Base-by-base conservation (phyloP, 1,140 invertebrate species). In the Leptestheria dahalacensis region DNA sequence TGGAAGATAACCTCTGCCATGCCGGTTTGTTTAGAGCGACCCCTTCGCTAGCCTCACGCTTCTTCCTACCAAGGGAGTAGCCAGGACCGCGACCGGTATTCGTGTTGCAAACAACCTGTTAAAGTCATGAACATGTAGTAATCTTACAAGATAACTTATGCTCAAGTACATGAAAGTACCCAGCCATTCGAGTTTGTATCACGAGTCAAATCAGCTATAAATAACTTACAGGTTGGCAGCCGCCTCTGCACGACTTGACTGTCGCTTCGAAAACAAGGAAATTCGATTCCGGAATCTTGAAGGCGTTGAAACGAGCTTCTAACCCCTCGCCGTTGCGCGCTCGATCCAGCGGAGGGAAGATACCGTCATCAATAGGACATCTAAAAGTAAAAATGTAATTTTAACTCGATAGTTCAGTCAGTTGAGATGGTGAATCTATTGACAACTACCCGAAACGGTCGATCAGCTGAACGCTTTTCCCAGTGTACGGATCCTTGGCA, bases 201-300 rank as follows among this genome's bases (percentile, higher is more conserved):
- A 1, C 1, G 29, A 1, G n/a, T 10, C n/a, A 49, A 63, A 55
- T 18, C 12, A 0, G 48, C 41, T 21, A 48, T n/a, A 9, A 64
- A 61, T 52, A 57, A 64, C 65, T 70, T 66, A 83, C 84, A 33
- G 90, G 88, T 69, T 90, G 86, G 71, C 90, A 93, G 0, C 88
- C 88, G 61, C 90, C 86, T 49, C 88, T 73, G 65, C 90, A 93
- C 0, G 88, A 90, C 60, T 85, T 75, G 0, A 94, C 89, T 0
- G 86, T 93, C 1, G 91, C 91, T 73, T 94, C 89, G 68, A 94
- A 94, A 1, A 94, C 88, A 51, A 94, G 70, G 74, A 91, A 91
- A 70, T 93, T 93, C 0, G 90, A 92, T 75, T 93, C 89, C 0
- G 91, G 91, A 65, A 94, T 91, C 73, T 94, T 94, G 66, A 93